Evolutionary conservation across 2,113 vertebrate species (phyloP).

Genomic region (Chloroceryle aenea): DNA sequence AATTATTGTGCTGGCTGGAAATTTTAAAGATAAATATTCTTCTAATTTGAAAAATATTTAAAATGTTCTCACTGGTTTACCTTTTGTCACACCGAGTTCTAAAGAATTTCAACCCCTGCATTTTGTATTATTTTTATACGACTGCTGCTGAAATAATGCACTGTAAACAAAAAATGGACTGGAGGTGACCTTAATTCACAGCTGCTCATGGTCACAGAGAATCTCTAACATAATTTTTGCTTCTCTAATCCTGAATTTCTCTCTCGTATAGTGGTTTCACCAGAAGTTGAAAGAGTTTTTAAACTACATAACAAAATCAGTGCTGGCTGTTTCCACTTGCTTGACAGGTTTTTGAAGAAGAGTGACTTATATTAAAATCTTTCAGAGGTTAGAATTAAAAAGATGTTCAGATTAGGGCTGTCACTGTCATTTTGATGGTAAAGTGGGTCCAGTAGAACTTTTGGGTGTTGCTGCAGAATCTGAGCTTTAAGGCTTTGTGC

Average conservation of each 20-base stretch:
- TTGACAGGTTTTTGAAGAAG: background rate
- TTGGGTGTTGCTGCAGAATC: background rate
- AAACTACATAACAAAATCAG: background rate
- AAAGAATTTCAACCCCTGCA: background rate
- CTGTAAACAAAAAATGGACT: background rate
- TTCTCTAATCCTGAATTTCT: background rate
- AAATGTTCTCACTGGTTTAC: background rate
- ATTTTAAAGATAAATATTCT: background rate
- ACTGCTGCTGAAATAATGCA: background rate
- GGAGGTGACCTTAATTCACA: background rate
- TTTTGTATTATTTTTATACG: background rate
- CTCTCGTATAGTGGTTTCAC: background rate
- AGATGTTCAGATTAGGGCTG: background rate
- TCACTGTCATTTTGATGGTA: background rate
- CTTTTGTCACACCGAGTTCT: background rate
- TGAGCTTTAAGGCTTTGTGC: background rate
- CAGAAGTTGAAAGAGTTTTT: background rate
- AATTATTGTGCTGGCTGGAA: background rate
- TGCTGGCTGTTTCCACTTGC: background rate
- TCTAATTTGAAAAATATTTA: background rate
- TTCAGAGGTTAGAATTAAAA: background rate
- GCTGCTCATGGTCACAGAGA: background rate
- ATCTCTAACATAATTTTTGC: background rate
- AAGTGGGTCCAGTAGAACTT: background rate
- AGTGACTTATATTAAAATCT: background rate